phyloP scores from a whole-genome alignment of 2,888 invertebrate species.

The Schizotus pectinicornis region DNA sequence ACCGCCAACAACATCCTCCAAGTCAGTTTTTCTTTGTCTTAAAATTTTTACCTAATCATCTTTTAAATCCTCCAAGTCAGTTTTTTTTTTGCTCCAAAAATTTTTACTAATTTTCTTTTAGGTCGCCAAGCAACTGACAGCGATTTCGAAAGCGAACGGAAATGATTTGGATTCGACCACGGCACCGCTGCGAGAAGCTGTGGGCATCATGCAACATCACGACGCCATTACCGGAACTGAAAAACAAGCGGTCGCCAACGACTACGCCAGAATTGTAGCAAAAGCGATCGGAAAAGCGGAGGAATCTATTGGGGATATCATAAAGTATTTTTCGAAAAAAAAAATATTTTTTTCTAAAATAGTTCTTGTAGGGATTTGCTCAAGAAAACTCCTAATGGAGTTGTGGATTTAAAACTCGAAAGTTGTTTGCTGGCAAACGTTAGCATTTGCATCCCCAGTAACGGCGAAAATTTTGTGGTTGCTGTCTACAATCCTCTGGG shows the following conservation, averaged over 20 bases:
- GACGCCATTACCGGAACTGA: slow-evolving; percentile 88
- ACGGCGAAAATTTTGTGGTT: slow-evolving; percentile 66
- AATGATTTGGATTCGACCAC: slow-evolving; percentile 55
- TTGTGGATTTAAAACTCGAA: slow-evolving; percentile 25
- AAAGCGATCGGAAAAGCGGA: slow-evolving; percentile 67
- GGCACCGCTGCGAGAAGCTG: slow-evolving; percentile 69
- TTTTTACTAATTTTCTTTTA: slow-evolving; percentile 42
- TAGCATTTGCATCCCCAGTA: slow-evolving; percentile 70
- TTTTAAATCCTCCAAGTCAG: slow-evolving; percentile 71
- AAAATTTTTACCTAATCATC: too few species aligned
- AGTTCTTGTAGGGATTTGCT: slow-evolving; percentile 25
- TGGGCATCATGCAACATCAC: slow-evolving; percentile 90
- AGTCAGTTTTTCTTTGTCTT: slow-evolving; percentile 53
- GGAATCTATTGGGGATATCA: slow-evolving; percentile 15
- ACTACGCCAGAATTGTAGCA: slow-evolving; percentile 79
- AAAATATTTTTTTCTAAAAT: not conserved
- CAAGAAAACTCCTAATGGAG: slow-evolving; percentile 11
- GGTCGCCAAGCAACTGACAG: slow-evolving; percentile 74
- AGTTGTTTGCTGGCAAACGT: slow-evolving; percentile 76
- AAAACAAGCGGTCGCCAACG: slow-evolving; percentile 82
- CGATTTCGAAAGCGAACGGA: slow-evolving; percentile 60
- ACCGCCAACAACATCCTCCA: slow-evolving; percentile 76
- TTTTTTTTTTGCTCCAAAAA: too few species aligned
- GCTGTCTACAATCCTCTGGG: slow-evolving; percentile 82
- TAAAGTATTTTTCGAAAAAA: slow-evolving; percentile 11